A percentile compares a stretch with the other conserved stretches of the same genome.
These are phyloP conservation scores for Sepioteuthis lessoniana DNA, from an alignment of 2,888 invertebrate species.

Conservation along the genomic window DNA sequence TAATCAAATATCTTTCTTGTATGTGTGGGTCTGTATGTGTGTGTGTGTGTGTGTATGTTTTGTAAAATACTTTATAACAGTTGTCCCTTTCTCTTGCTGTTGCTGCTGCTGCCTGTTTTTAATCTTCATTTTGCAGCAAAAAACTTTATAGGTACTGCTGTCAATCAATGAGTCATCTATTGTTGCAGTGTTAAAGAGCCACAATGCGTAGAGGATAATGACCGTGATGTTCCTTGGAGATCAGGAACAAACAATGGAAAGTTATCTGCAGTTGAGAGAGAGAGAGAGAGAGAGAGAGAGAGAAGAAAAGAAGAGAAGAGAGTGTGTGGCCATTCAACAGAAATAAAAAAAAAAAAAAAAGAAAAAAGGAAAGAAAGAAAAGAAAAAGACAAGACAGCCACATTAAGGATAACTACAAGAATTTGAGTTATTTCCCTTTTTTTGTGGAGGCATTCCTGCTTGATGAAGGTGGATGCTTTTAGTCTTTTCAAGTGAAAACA, in stretches of 20 bases:
- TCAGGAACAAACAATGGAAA: neutral
- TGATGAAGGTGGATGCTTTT: neutral
- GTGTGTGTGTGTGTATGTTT: neutral
- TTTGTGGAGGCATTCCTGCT: neutral
- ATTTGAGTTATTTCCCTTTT: neutral
- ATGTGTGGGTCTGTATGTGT: no score
- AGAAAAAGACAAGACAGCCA: neutral
- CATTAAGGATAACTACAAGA: neutral
- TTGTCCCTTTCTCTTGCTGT: neutral
- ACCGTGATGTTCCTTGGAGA: neutral
- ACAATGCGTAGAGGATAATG: conserved; percentile 17
- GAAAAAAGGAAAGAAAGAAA: neutral
- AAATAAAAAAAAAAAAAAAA: neutral
- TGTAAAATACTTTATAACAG: conserved; percentile 24
- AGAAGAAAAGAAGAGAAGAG: no score
- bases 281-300: neutral
- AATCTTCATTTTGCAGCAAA: neutral
- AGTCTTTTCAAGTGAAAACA: neutral
- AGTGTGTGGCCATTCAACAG: neutral
- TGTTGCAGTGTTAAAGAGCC: neutral
- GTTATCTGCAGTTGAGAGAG: neutral
- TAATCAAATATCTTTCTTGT: neutral
- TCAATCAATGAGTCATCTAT: neutral
- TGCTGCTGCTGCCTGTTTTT: neutral
- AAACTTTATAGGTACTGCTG: neutral